Conservation (phyloP, 2,797 vertebrate genomes). For the Picus viridis region DNA sequence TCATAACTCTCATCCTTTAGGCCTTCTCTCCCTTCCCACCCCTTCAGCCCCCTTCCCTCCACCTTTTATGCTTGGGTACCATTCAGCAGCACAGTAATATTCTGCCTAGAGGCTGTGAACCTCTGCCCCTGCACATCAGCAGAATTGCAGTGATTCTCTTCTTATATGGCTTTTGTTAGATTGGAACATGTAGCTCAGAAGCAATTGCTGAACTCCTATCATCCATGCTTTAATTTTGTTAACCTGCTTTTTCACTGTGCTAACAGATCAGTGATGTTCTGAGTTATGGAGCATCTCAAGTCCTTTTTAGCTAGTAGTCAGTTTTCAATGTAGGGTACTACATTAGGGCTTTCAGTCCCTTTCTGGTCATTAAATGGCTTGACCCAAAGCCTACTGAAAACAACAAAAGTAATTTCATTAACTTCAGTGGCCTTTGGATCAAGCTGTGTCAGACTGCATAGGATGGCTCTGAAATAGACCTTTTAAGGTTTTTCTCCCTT, state of each 20-base stretch:
- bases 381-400: background rate
- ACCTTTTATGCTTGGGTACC: background rate
- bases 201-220: background rate
- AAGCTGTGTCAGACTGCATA: background rate
- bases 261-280: background rate
- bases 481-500: background rate
- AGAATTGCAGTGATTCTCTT: background rate
- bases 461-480: background rate
- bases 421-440: slow-evolving; percentile 14
- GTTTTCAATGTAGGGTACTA: background rate
- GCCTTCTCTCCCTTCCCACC: no score
- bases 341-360: background rate
- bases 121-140: background rate
- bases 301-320: background rate
- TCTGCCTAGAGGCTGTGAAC: background rate
- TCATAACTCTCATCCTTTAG: background rate
- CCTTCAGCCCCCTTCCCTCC: no score
- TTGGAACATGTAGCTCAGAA: background rate
- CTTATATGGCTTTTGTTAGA: background rate
- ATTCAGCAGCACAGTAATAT: background rate
- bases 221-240: background rate
- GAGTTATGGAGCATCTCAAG: background rate
- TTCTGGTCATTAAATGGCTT: slow-evolving; percentile 7
- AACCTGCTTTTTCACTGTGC: background rate
- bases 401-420: slow-evolving; percentile 10